A percentile compares a stretch with the other conserved stretches of the same genome.
Conservation (phyloP, 2,888 invertebrate species). For the Nephrotoma appendiculata region DNA sequence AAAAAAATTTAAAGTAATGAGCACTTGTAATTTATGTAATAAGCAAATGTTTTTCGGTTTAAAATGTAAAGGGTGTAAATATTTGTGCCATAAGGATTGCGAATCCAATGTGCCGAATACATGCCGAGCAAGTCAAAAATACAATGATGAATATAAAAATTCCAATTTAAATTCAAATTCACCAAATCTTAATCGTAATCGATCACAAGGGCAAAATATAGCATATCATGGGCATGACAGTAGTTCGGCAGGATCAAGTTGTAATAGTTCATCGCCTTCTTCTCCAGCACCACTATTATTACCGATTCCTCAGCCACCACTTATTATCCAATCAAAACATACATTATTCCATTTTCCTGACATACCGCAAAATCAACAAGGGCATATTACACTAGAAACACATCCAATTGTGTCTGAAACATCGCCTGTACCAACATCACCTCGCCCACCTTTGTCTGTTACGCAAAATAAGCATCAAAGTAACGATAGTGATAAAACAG, state of each 20-base stretch:
- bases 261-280: conserved; percentile 92
- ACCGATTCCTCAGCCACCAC: conserved; percentile 35
- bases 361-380: conserved; percentile 20
- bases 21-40: conserved; percentile 80
- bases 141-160: not conserved
- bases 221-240: conserved; percentile 51
- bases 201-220: not conserved
- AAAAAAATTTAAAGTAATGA: conserved; percentile 76
- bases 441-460: conserved; percentile 20
- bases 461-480: conserved; percentile 40
- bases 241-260: conserved; percentile 88
- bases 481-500: conserved; percentile 54
- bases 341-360: conserved; percentile 32
- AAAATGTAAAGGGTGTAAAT: conserved; percentile 92
- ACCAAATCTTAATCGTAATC: conserved; percentile 10
- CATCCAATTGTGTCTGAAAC: conserved; percentile 23
- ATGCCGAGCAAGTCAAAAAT: conserved; percentile 50
- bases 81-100: conserved; percentile 60
- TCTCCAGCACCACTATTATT: conserved; percentile 60
- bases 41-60: conserved; percentile 77
- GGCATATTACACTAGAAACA: conserved; percentile 35
- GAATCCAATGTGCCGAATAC: conserved; percentile 83
- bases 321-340: conserved; percentile 13
- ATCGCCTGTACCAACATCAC: not conserved
- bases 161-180: not conserved